These are phyloP conservation scores for Pomacea maculata DNA, from an alignment of 1,140 invertebrate species.

Conservation along the genomic window DNA sequence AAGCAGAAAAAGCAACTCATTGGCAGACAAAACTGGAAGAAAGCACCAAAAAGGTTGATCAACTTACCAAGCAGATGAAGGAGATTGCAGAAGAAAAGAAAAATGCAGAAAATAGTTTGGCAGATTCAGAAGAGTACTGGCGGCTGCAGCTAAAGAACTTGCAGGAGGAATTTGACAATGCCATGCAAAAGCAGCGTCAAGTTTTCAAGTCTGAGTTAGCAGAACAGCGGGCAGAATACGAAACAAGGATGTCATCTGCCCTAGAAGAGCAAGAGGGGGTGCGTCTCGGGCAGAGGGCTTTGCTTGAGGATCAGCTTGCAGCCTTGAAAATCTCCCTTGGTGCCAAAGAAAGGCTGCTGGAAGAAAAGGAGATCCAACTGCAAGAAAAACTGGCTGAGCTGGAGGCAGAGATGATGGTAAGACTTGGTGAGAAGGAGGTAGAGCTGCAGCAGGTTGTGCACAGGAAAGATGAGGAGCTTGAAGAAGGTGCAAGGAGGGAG, in stretches of 20 bases:
- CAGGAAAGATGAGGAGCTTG: constrained; percentile 11
- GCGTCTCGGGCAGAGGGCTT: constrained; percentile 30
- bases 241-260: constrained; percentile 24
- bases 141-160: constrained; percentile 37
- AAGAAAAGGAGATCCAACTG: constrained; percentile 10
- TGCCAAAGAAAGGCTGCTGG: constrained; percentile 9
- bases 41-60: neutral
- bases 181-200: constrained; percentile 34
- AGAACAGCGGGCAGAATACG: constrained; percentile 24
- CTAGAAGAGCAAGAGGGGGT: constrained; percentile 41
- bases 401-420: constrained; percentile 20
- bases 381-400: neutral
- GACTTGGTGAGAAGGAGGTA: constrained; percentile 6
- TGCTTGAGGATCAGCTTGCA: constrained; percentile 33
- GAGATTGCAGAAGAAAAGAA: constrained; percentile 4
- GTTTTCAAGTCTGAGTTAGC: constrained; percentile 33
- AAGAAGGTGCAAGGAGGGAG: constrained; percentile 4
- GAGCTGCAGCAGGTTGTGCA: constrained; percentile 21
- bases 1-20: neutral
- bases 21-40: neutral
- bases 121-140: constrained; percentile 47
- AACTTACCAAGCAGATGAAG: constrained; percentile 1
- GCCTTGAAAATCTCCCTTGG: constrained; percentile 11
- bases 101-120: neutral
- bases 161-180: constrained; percentile 40